Evolutionary conservation across 2,888 invertebrate species (phyloP).

Genomic region (Ennomos quercinarius): DNA sequence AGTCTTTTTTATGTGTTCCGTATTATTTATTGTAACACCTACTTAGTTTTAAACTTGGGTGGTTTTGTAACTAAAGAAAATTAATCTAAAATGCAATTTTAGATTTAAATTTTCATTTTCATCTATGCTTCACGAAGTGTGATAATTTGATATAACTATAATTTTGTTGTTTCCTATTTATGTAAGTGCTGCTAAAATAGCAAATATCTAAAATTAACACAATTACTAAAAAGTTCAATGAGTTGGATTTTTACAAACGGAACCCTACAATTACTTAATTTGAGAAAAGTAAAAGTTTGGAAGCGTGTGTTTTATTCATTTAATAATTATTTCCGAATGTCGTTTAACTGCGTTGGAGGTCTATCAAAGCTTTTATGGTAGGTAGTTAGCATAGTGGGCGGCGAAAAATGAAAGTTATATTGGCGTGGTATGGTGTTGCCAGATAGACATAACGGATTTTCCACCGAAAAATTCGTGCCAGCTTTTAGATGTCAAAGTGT

Average conservation of each 20-base stretch:
- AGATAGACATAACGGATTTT: background rate
- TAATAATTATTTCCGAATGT: conserved; percentile 30
- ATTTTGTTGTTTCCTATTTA: too few relatives aligned
- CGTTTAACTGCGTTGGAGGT: conserved; percentile 31
- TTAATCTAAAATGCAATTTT: too few relatives aligned
- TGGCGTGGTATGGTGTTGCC: conserved; percentile 24
- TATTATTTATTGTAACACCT: background rate
- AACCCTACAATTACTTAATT: conserved; percentile 20
- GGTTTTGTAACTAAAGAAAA: too few relatives aligned
- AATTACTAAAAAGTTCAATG: too few relatives aligned
- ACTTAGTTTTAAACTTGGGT: too few relatives aligned
- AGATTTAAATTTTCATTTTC: too few relatives aligned
- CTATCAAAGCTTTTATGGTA: conserved; percentile 24
- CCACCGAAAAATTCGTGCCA: background rate
- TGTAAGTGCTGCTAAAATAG: too few relatives aligned
- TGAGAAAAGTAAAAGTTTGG: conserved; percentile 33
- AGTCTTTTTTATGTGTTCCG: conserved; percentile 5
- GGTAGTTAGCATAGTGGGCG: conserved; percentile 42
- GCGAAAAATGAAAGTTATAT: conserved; percentile 64
- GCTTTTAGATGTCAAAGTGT: too few relatives aligned
- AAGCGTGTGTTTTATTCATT: conserved; percentile 21
- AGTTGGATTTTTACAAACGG: background rate
- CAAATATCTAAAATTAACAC: too few relatives aligned
- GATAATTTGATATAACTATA: too few relatives aligned
- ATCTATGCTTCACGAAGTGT: too few relatives aligned